These are phyloP conservation scores for Pantherophis vulpinus DNA, from an alignment of 2,797 vertebrate species.

Conservation along the genomic window DNA sequence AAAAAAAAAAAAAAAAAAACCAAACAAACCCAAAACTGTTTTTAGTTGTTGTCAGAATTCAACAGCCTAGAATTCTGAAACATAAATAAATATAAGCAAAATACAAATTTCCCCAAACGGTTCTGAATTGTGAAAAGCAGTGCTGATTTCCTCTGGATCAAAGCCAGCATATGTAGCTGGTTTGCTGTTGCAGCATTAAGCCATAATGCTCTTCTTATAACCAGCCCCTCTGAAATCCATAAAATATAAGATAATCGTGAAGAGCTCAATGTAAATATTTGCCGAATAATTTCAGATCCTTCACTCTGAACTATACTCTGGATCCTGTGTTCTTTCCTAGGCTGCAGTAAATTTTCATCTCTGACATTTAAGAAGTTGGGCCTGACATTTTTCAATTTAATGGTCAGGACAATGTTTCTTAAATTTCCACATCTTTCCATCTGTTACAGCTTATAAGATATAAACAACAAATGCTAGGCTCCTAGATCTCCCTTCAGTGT, in stretches of 20 bases:
- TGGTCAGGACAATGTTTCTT: background rate
- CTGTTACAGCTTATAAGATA: slow-evolving; percentile 21
- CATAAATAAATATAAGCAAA: background rate
- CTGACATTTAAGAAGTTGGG: slow-evolving; percentile 18
- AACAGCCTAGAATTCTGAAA: background rate
- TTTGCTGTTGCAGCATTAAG: slow-evolving; percentile 35
- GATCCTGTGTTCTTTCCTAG: background rate
- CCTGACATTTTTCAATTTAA: slow-evolving; percentile 28
- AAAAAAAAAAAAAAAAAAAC: no score
- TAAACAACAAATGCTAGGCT: background rate
- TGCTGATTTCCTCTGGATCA: background rate
- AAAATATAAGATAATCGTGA: slow-evolving; percentile 47
- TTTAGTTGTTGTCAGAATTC: background rate
- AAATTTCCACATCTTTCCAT: slow-evolving; percentile 13
- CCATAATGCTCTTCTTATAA: slow-evolving; percentile 56
- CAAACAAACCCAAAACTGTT: background rate
- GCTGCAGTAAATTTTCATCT: background rate
- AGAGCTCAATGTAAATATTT: slow-evolving; percentile 42
- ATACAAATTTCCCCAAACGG: background rate
- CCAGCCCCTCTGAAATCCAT: slow-evolving; percentile 37
- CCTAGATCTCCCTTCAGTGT: background rate
- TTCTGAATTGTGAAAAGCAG: background rate
- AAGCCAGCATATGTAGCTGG: background rate
- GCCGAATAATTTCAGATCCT: slow-evolving; percentile 42
- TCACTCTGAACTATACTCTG: background rate